These are phyloP conservation scores for Atractosteus spatula DNA, from an alignment of 2,113 vertebrate species.

Conservation along the genomic window DNA sequence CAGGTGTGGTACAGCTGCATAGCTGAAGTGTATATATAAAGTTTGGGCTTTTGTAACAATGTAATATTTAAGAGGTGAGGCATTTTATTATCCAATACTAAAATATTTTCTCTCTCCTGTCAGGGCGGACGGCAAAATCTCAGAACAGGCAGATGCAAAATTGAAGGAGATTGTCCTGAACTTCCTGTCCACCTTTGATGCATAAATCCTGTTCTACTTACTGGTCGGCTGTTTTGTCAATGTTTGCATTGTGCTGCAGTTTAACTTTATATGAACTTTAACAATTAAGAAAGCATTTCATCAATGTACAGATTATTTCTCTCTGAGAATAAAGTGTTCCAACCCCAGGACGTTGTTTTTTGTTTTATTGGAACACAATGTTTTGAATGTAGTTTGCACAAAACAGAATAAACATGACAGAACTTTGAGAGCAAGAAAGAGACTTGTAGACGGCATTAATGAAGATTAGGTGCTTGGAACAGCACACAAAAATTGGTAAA, in stretches of 20 bases:
- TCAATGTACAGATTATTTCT: slow-evolving; percentile 77
- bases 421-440: too few species aligned
- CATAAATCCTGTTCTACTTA: slow-evolving; percentile 52
- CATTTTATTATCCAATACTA: not conserved
- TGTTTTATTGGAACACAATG: too few species aligned
- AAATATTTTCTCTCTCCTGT: slow-evolving; percentile 24
- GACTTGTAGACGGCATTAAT: too few species aligned
- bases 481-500: too few species aligned
- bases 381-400: too few species aligned
- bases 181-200: slow-evolving; percentile 93
- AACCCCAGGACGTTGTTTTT: slow-evolving; percentile 16
- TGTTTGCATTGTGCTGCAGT: slow-evolving; percentile 49
- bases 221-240: slow-evolving; percentile 46
- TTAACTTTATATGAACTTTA: slow-evolving; percentile 56
- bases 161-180: slow-evolving; percentile 87
- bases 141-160: slow-evolving; percentile 84
- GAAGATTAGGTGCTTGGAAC: too few species aligned
- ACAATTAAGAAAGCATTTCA: slow-evolving; percentile 54
- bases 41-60: too few species aligned
- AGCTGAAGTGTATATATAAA: too few species aligned
- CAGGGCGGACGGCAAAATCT: slow-evolving; percentile 90
- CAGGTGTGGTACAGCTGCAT: too few species aligned
- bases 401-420: too few species aligned
- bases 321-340: slow-evolving; percentile 75
- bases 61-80: too few species aligned